These are phyloP conservation scores for Setipinna tenuifilis DNA, from an alignment of 2,797 vertebrate genomes.

Conservation along the genomic window DNA sequence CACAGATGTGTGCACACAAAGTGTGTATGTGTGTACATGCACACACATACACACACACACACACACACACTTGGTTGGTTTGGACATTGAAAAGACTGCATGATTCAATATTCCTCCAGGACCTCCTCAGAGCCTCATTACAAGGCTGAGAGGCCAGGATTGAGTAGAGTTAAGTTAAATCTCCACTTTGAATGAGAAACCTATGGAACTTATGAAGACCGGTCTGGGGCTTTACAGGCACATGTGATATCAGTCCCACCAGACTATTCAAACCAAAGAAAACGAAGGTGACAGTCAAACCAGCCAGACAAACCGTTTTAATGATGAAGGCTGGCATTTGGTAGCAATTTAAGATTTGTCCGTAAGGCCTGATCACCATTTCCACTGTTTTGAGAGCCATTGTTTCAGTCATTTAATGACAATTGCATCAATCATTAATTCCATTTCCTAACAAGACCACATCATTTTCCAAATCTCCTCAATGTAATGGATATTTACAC, in stretches of 20 bases:
- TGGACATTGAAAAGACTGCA: conserved; percentile 21
- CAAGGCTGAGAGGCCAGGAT: neutral
- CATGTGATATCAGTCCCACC: neutral
- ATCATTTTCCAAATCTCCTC: neutral
- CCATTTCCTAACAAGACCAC: neutral
- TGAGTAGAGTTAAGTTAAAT: neutral
- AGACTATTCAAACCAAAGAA: neutral
- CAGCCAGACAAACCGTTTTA: neutral
- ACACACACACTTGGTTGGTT: neutral
- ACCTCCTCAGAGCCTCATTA: neutral
- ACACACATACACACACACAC: too few relatives aligned
- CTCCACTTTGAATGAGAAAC: neutral
- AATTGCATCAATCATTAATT: conserved; percentile 4
- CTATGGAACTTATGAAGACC: neutral
- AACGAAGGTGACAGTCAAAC: neutral
- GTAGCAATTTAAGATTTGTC: conserved; percentile 24
- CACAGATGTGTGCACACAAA: neutral
- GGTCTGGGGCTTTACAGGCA: neutral
- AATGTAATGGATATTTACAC: conserved; percentile 14
- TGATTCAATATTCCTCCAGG: conserved; percentile 9
- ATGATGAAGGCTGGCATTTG: neutral
- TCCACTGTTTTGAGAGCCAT: neutral
- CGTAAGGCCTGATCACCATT: too few relatives aligned
- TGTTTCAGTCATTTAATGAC: neutral
- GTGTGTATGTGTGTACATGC: neutral